Percentiles rank a stretch among this genome's conserved stretches.
Evolutionary conservation across 2,797 vertebrate genomes (phyloP).

Genomic region (Simalia tracyae): DNA sequence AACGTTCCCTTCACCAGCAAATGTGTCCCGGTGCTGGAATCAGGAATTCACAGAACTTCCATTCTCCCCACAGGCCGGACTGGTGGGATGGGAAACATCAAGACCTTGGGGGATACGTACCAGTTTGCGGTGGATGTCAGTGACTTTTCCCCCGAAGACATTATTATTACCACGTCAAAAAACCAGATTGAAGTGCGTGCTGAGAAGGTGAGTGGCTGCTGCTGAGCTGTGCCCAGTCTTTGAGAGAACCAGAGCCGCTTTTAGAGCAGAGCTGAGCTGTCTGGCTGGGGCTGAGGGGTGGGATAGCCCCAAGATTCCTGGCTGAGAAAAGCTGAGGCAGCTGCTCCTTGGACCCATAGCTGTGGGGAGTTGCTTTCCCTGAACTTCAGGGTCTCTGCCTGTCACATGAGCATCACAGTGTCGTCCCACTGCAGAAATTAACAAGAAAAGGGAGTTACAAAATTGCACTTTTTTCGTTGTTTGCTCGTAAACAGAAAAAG

Average conservation of each 20-base stretch:
- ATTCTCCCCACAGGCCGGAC: constrained; percentile 61
- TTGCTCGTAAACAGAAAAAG: not conserved
- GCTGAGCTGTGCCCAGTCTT: not conserved
- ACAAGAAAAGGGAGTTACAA: not conserved
- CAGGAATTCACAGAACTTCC: not conserved
- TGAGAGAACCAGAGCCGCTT: not conserved
- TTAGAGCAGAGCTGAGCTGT: not conserved
- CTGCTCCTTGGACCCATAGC: not conserved
- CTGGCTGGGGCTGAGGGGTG: not conserved
- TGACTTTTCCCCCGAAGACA: constrained; percentile 86
- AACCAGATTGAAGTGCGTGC: constrained; percentile 87
- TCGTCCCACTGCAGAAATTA: not conserved
- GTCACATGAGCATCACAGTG: not conserved
- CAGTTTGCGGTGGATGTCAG: constrained; percentile 87
- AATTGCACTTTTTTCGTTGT: not conserved
- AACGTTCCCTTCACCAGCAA: not conserved
- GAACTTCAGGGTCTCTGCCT: not conserved
- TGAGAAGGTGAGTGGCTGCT: constrained; percentile 82
- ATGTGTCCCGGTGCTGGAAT: not conserved
- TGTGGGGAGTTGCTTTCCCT: not conserved
- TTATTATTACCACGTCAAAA: constrained; percentile 87
- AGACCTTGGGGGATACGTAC: constrained; percentile 81
- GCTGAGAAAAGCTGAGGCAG: not conserved
- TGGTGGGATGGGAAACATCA: constrained; percentile 75
- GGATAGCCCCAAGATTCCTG: not conserved